Evolutionary conservation across 2,888 invertebrate genomes (phyloP), one percentile per base, ranked within the genome.

Genomic region (Clivina fossor): DNA sequence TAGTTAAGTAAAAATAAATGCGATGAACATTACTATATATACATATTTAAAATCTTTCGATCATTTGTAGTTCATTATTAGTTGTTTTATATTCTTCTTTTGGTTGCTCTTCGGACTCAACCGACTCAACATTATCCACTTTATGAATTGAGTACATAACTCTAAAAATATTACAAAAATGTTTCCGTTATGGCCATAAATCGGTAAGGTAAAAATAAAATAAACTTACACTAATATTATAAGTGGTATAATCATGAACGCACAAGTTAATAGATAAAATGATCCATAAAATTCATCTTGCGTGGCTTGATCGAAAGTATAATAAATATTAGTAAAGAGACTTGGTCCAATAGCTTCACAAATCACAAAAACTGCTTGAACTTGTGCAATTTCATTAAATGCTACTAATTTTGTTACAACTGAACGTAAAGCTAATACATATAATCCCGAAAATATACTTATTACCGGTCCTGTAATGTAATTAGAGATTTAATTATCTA

Each of bases 381-480:
- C 40, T 41, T 50, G 40, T 15, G 50, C 50, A 11, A 50, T 50
- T 18, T 50, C 50, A 13, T 13, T 19, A 13, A n/a, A 5, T 13
- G 40, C 30, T 1, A 50, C 50, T 13, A 50, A 8, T 50, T 50
- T 50, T 7, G 50, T 50, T 9, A 41, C 50, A 22, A 50, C 8
- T 2, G 50, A 50, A 5, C 50, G 50, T 4, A 50, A 15, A 13
- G 41, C 30, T 32, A 50, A 19, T 13, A 40, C 22, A 15, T 22
- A 50, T 50, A 41, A 40, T 9, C 40, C 41, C 7, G 33, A 32
- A 24, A 50, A 50, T 9, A 50, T 35, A 32, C 50, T 50, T n/a
- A 50, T 20, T 32, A 50, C 5, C 9, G 50, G 41, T 26, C 41
- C 50, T 50, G 40, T 3, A 50, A 11, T 26, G 9, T 8, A 26